Base-by-base conservation (phyloP, 2,888 invertebrate genomes). In the Falcaria lacertinaria region DNA sequence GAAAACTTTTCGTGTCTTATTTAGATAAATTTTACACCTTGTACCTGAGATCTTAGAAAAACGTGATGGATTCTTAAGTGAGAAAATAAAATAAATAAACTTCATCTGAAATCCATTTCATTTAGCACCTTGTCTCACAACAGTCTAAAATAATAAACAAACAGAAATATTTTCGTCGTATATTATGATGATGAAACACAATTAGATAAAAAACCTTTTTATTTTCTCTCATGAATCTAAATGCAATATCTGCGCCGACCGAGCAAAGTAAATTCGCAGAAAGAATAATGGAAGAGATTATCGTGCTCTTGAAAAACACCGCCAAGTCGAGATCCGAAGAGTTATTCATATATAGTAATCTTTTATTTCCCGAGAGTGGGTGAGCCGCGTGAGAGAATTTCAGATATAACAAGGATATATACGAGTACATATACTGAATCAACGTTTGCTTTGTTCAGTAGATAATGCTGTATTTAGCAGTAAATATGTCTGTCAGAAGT, bases 301-400 rank as follows among this genome's bases (percentile, higher is more conserved):
- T 76, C 72, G 62, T 67, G 71, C 63, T 63, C 66, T 76, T 73
- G 74, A 78, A 79, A 75, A 80, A 78, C 73, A 76, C 70, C 66
- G 62, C 50, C 58, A 56, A 66, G 62, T 63, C 57, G 57, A 64
- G 67, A 64, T 61, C 53, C 57, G 54, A 65, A 64, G 72, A 74
- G 72, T 72, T 79, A 80, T 79, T 74, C 71, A 69, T 74, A 74
- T 62, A 65, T 62, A 70, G 71, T 72, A 76, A 80, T 77, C 71
- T 76, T 73, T 79, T 81, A 81, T 81, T 80, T 77, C 78, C 78
- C 77, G 62, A 46, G 76, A 71, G 80, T 66, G 63, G 64, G 57
- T 50, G 58, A 56, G 44, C 39, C 55, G 54, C 52, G 53, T 57
- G 57, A 54, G 64, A 76, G 72, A 78, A 75, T 74, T 69, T 62